phyloP scores from a whole-genome alignment of 2,888 invertebrate species.

The Sipunculus nudus region DNA sequence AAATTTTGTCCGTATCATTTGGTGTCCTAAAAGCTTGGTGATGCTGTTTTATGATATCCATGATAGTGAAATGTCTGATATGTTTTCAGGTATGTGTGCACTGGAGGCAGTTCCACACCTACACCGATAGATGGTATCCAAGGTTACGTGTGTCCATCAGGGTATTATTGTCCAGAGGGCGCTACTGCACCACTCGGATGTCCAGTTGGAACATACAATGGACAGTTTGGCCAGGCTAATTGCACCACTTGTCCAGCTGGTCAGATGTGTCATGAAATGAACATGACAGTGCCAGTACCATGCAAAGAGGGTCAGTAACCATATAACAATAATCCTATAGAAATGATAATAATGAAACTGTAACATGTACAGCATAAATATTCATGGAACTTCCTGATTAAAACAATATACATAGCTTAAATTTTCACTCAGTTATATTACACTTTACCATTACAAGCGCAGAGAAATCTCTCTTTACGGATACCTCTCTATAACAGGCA shows the following conservation, averaged over 20 bases:
- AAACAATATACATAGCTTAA: too few species aligned
- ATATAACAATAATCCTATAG: not conserved
- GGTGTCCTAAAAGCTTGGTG: too few species aligned
- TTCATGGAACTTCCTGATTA: too few species aligned
- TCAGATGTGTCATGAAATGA: conserved; percentile 54
- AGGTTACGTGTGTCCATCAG: conserved; percentile 59
- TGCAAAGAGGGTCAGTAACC: conserved; percentile 52
- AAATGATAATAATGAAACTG: too few species aligned
- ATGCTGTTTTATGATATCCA: too few species aligned
- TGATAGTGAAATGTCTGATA: too few species aligned
- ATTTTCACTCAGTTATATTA: too few species aligned
- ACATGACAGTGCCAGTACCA: conserved; percentile 54
- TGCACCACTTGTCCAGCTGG: conserved; percentile 58
- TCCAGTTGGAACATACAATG: conserved; percentile 59
- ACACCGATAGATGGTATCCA: conserved; percentile 48
- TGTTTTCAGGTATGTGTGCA: conserved; percentile 55
- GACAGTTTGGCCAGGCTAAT: conserved; percentile 50
- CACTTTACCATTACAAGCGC: too few species aligned
- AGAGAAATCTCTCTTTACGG: too few species aligned
- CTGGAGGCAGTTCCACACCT: conserved; percentile 55
- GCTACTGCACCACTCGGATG: conserved; percentile 53
- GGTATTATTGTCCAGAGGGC: conserved; percentile 58
- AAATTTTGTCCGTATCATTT: too few species aligned
- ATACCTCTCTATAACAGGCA: too few species aligned
- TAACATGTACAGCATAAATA: too few species aligned